Evolutionary conservation across 1,140 invertebrate species (phyloP).

Genomic region (Zaprionus kolodkinae): DNA sequence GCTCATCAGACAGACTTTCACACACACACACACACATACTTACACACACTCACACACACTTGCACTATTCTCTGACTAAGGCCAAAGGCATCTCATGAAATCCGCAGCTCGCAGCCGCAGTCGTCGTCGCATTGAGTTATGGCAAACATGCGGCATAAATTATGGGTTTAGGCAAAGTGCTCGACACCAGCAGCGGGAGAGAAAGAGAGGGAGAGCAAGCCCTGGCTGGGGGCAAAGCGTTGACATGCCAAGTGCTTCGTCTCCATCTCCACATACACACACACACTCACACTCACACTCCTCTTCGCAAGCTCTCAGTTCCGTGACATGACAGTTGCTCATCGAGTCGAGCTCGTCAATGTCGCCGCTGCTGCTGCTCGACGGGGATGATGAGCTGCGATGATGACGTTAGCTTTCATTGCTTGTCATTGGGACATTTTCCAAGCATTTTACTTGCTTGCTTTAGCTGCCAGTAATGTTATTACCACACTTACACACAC

Average conservation of each 20-base stretch:
- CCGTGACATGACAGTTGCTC: constrained; percentile 73
- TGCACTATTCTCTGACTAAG: neutral
- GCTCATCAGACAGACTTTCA: constrained; percentile 52
- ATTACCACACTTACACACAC: constrained; percentile 51
- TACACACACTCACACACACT: neutral
- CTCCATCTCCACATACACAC: too few relatives aligned
- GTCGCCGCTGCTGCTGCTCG: constrained; percentile 22
- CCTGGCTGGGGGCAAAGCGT: constrained; percentile 43
- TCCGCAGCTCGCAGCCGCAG: constrained; percentile 1
- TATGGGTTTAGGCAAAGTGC: constrained; percentile 61
- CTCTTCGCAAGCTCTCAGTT: neutral
- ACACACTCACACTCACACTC: constrained; percentile 13
- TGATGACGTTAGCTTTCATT: constrained; percentile 70
- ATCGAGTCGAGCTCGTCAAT: constrained; percentile 52
- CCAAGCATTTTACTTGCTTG: constrained; percentile 39
- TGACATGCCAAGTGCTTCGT: constrained; percentile 70
- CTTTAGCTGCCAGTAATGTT: constrained; percentile 40
- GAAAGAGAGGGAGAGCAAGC: neutral
- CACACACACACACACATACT: neutral
- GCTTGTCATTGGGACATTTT: constrained; percentile 65
- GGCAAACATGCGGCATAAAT: constrained; percentile 81
- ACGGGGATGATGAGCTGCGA: constrained; percentile 30
- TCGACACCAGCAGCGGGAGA: constrained; percentile 12
- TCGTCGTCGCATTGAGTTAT: constrained; percentile 68
- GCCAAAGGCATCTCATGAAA: neutral